Percentiles rank a stretch among this genome's conserved stretches.
phyloP scores from a whole-genome alignment of 1,140 invertebrate species.

The Chlorops oryzae region DNA sequence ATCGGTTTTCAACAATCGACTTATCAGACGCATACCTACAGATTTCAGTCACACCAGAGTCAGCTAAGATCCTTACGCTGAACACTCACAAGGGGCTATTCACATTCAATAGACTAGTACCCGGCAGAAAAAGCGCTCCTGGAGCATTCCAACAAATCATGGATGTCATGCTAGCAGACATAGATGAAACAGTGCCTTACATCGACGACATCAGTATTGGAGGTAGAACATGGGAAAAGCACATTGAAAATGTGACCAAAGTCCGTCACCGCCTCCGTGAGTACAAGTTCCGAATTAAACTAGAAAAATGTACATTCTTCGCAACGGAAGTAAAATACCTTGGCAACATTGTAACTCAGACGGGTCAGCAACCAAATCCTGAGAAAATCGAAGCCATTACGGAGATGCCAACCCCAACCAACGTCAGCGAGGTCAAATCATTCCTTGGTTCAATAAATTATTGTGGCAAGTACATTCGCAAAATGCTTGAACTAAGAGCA shows the following conservation, averaged over 20 bases:
- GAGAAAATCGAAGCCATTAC: conserved; percentile 45
- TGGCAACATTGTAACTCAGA: conserved; percentile 37
- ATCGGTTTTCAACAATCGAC: too few species aligned
- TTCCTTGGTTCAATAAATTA: conserved; percentile 8
- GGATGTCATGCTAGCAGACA: not conserved
- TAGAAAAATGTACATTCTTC: conserved; percentile 10
- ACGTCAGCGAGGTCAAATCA: conserved; percentile 30
- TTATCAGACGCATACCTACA: too few species aligned
- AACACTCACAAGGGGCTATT: too few species aligned
- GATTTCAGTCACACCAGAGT: too few species aligned
- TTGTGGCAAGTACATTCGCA: conserved; percentile 16
- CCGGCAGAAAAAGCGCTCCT: conserved; percentile 5
- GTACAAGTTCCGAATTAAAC: conserved; percentile 3
- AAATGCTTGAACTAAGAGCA: conserved; percentile 26
- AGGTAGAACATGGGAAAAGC: not conserved
- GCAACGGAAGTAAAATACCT: conserved; percentile 26
- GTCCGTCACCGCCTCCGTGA: conserved; percentile 5
- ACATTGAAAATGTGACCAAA: conserved; percentile 2
- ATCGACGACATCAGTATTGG: conserved; percentile 9
- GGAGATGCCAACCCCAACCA: too few species aligned
- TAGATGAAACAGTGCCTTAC: conserved; percentile 1
- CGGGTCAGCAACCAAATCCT: conserved; percentile 32
- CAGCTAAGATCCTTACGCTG: too few species aligned
- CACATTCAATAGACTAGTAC: conserved; percentile 6
- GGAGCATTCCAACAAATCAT: conserved; percentile 9